These are phyloP conservation scores for Scaptomyza pallida DNA, from an alignment of 1,140 invertebrate species.

Conservation along the genomic window DNA sequence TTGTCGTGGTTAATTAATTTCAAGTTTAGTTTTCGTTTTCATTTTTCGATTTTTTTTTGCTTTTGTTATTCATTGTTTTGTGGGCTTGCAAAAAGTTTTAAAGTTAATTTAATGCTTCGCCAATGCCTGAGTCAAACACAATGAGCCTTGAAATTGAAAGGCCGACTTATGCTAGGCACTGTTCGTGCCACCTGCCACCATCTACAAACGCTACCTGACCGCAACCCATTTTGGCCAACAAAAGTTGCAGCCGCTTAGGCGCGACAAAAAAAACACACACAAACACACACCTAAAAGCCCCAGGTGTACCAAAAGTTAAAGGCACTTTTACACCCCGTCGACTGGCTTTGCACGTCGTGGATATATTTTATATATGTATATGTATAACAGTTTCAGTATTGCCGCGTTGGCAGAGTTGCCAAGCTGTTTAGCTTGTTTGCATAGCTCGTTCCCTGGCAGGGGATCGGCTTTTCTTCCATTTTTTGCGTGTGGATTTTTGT, in stretches of 20 bases:
- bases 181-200: neutral
- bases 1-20: slow-evolving; percentile 80
- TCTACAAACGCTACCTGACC: neutral
- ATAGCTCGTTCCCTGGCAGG: slow-evolving; percentile 22
- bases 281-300: neutral
- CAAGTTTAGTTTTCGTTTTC: slow-evolving; percentile 71
- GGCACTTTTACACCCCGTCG: slow-evolving; percentile 52
- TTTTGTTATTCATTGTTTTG: no score
- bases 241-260: slow-evolving; percentile 55
- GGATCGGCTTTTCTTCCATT: slow-evolving; percentile 53
- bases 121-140: slow-evolving; percentile 52
- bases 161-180: neutral
- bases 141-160: slow-evolving; percentile 75
- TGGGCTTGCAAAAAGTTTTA: slow-evolving; percentile 70
- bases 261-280: slow-evolving; percentile 46
- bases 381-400: slow-evolving; percentile 27
- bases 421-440: slow-evolving; percentile 22
- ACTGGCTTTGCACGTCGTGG: slow-evolving; percentile 38
- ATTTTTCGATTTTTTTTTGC: slow-evolving; percentile 18
- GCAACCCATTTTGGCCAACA: slow-evolving; percentile 28
- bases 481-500: slow-evolving; percentile 34
- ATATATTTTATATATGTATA: slow-evolving; percentile 39
- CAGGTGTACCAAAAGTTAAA: slow-evolving; percentile 38
- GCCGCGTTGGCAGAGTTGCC: slow-evolving; percentile 11
- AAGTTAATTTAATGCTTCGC: slow-evolving; percentile 77